phyloP scores from a whole-genome alignment of 2,113 vertebrate genomes.

The Nyctibius bracteatus region DNA sequence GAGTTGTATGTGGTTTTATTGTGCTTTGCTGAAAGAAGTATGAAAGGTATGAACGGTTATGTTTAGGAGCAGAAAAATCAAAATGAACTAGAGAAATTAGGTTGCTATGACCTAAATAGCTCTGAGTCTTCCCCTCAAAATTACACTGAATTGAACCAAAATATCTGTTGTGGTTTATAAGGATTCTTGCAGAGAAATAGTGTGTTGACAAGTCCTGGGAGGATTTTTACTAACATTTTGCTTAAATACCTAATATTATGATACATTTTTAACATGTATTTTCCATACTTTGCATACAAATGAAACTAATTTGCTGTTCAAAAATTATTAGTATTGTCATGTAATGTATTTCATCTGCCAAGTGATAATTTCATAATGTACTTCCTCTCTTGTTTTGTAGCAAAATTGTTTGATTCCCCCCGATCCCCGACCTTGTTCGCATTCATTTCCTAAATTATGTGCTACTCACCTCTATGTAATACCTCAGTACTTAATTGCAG shows the following conservation, averaged over 20 bases:
- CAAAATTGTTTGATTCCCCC: not conserved
- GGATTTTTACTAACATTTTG: not conserved
- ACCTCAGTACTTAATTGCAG: not conserved
- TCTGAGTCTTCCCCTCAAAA: not conserved
- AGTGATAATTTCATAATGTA: not conserved
- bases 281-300: not conserved
- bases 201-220: not conserved
- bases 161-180: not conserved
- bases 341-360: not conserved
- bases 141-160: not conserved
- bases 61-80: not conserved
- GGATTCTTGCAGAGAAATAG: not conserved
- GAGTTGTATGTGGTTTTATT: not conserved
- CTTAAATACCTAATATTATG: not conserved
- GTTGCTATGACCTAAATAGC: slow-evolving; percentile 14
- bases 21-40: slow-evolving; percentile 15
- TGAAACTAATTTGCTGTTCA: not conserved
- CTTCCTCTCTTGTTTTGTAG: not conserved
- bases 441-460: not conserved
- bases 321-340: not conserved
- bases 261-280: not conserved
- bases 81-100: slow-evolving; percentile 24
- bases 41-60: not conserved
- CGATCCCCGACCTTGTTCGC: not conserved
- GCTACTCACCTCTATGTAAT: not conserved